Evolutionary conservation across 2,113 vertebrate genomes (phyloP), one percentile per base, ranked within the genome.

Genomic region (Cyprinodon brontotheroides): DNA sequence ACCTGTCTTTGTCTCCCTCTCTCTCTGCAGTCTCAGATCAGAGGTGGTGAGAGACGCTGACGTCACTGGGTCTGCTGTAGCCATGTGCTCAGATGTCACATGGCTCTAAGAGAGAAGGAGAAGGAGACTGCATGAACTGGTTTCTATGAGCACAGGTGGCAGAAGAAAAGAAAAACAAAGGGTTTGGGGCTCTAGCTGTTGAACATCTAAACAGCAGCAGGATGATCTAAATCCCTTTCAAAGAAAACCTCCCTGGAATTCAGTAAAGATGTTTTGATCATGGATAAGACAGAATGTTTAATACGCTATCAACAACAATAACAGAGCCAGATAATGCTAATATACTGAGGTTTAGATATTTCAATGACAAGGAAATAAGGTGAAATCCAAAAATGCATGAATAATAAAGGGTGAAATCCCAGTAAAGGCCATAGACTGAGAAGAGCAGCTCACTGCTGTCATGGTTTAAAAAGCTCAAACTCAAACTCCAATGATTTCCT

Each of bases 1-100:
- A 61, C 68, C 69, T 43, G 36, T 40, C 65, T 14, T 72, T 20
- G n/a, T 11, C 39, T 37, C 17, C 38, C 65, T 22, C 40, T 72
- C 70, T 47, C 85, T 48, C 76, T 45, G 75, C 60, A 70, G 71
- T 70, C 43, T 61, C 47, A 75, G 67, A 68, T 3, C 64, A 13
- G 74, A 76, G 78, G 75, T 29, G 13, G 68, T 69, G 79, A 78
- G 80, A 66, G 37, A 3, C 6, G 59, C 39, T 92, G 90, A 94
- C 82, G 80, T 92, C 92, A 92, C 29, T 59, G 0, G 73, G 61
- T 88, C 88, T 36, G 79, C 69, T 22, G 82, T 90, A 83, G 84
- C 94, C 94, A 94, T 94, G 94, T 94, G 94, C 94, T 92, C 88
- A 53, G 64, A 72, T 36, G 82, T 92, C 93, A 93, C 93, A 84